These are phyloP conservation scores for Pelecanoides urinatrix DNA, from an alignment of 2,113 vertebrate genomes.

Conservation along the genomic window DNA sequence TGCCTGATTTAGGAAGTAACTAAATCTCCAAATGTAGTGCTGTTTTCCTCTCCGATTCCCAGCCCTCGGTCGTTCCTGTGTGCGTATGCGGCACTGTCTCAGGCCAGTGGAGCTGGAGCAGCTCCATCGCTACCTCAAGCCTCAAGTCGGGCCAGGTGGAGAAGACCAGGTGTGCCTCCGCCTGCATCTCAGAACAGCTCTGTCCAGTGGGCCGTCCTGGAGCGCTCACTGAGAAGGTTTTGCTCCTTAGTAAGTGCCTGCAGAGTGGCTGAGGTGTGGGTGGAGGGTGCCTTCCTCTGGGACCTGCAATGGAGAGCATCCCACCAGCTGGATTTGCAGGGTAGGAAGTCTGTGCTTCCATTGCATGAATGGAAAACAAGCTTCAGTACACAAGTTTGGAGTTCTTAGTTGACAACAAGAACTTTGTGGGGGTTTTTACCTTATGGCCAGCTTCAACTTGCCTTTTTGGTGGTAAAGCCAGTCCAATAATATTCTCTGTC, in stretches of 20 bases:
- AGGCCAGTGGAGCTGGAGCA: background rate
- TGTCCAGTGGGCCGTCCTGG: background rate
- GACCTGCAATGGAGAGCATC: background rate
- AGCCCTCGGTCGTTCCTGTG: background rate
- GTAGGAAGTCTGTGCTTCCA: background rate
- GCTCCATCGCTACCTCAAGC: background rate
- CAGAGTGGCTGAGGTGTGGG: background rate
- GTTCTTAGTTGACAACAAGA: background rate
- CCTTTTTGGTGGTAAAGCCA: background rate
- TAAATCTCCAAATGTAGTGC: background rate
- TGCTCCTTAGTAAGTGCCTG: background rate
- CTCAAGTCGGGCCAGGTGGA: background rate
- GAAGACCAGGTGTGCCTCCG: background rate
- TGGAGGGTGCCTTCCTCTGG: background rate
- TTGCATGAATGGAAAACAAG: background rate
- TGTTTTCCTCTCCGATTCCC: background rate
- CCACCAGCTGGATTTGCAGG: background rate
- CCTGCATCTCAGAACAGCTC: background rate
- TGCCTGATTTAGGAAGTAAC: background rate
- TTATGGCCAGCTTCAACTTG: background rate
- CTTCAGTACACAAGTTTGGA: background rate
- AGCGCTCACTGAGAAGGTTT: background rate
- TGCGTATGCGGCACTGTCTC: accelerated
- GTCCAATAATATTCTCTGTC: background rate
- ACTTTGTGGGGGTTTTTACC: too few relatives aligned